Evolutionary conservation across 2,113 vertebrate species (phyloP).

Genomic region (Ia io): DNA sequence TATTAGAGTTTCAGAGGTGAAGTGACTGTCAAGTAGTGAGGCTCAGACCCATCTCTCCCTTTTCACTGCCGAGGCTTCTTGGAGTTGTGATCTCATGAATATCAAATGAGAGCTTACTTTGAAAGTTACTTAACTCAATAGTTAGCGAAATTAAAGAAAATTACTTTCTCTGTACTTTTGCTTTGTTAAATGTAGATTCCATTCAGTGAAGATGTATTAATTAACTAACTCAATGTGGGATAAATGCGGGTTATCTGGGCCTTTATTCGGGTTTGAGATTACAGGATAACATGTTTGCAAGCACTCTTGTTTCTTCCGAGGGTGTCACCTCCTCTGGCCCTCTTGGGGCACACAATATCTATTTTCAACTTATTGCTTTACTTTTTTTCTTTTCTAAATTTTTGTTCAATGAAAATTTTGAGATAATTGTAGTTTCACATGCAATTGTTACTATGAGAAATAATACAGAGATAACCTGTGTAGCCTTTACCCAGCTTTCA

Average conservation of each 20-base stretch:
- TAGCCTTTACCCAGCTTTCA: background rate
- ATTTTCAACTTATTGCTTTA: background rate
- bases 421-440: background rate
- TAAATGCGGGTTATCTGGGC: background rate
- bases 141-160: background rate
- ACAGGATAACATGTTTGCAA: background rate
- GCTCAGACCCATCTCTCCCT: background rate
- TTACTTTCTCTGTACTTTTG: background rate
- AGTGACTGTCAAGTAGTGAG: background rate
- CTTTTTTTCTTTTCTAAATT: background rate
- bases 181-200: background rate
- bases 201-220: background rate
- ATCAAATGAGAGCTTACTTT: background rate
- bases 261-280: background rate
- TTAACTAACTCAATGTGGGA: background rate
- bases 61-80: background rate
- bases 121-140: background rate
- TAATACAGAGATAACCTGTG: background rate
- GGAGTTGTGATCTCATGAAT: background rate
- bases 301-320: background rate
- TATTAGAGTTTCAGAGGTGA: background rate
- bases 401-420: background rate
- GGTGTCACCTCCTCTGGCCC: background rate
- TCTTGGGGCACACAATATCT: background rate
- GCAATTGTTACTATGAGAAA: background rate